Conservation (phyloP, 1,140 invertebrate genomes). For the Scaptodrosophila lebanonensis region DNA sequence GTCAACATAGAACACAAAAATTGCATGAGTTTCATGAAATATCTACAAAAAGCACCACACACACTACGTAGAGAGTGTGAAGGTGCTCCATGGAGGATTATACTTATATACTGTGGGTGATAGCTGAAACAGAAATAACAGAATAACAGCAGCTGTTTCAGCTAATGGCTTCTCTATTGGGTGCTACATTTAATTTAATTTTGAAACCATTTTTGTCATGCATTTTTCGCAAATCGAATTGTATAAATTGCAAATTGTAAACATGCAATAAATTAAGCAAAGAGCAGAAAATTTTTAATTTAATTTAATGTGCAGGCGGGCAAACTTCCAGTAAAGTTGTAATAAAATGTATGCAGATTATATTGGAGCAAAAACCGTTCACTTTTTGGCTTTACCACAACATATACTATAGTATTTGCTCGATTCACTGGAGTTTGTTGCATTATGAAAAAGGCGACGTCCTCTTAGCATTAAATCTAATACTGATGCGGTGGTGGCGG, state of each 20-base stretch:
- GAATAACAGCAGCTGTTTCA: too few relatives aligned
- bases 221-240: constrained; percentile 63
- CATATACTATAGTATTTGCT: too few relatives aligned
- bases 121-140: constrained; percentile 18
- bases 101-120: too few relatives aligned
- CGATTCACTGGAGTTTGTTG: constrained; percentile 55
- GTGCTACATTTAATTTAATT: constrained; percentile 66
- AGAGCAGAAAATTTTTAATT: constrained; percentile 66
- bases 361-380: too few relatives aligned
- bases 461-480: constrained; percentile 75
- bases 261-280: constrained; percentile 71
- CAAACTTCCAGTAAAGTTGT: constrained; percentile 51
- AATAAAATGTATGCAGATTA: constrained; percentile 73
- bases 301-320: constrained; percentile 41
- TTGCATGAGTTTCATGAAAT: constrained; percentile 39
- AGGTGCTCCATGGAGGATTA: too few relatives aligned
- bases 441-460: constrained; percentile 28
- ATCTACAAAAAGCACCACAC: background rate
- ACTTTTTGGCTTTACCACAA: too few relatives aligned
- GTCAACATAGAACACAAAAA: constrained; percentile 68
- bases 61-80: background rate
- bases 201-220: constrained; percentile 51
- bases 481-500: constrained; percentile 65
- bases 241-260: constrained; percentile 71
- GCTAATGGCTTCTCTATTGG: too few relatives aligned